phyloP scores from a whole-genome alignment of 2,113 vertebrate genomes.

The Dromiciops gliroides region DNA sequence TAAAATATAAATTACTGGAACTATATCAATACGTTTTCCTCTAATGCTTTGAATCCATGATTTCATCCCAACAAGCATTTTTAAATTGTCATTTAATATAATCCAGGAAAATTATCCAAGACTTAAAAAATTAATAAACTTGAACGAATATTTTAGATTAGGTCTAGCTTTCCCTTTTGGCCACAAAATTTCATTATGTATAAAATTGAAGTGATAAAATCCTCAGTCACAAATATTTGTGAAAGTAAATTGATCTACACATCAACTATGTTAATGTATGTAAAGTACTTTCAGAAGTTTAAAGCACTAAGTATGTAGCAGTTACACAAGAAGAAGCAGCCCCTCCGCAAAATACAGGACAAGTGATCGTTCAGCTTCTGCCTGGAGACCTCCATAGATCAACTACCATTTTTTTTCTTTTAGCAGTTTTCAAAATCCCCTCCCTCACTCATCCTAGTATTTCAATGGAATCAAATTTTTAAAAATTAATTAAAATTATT shows the following conservation, averaged over 20 bases:
- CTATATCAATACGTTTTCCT: no score
- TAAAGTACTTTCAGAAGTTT: background rate
- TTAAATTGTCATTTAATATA: background rate
- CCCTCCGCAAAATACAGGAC: background rate
- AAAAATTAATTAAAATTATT: background rate
- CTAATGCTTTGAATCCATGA: background rate
- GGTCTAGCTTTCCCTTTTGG: background rate
- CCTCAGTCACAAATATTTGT: background rate
- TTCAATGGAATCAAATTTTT: background rate
- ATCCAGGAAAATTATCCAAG: background rate
- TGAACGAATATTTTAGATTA: background rate
- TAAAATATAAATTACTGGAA: no score
- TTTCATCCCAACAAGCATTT: background rate
- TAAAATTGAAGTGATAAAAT: background rate
- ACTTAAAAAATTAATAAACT: background rate
- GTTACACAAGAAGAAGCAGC: background rate
- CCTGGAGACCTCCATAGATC: background rate
- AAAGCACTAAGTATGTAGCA: background rate
- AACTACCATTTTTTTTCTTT: background rate
- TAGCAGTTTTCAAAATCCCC: background rate
- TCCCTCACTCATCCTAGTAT: background rate
- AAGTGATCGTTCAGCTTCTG: background rate
- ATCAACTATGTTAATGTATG: background rate
- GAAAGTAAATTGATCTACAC: background rate
- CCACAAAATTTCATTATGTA: background rate